Conservation (phyloP, 1,140 invertebrate genomes). For the Ganaspis sp. region DNA sequence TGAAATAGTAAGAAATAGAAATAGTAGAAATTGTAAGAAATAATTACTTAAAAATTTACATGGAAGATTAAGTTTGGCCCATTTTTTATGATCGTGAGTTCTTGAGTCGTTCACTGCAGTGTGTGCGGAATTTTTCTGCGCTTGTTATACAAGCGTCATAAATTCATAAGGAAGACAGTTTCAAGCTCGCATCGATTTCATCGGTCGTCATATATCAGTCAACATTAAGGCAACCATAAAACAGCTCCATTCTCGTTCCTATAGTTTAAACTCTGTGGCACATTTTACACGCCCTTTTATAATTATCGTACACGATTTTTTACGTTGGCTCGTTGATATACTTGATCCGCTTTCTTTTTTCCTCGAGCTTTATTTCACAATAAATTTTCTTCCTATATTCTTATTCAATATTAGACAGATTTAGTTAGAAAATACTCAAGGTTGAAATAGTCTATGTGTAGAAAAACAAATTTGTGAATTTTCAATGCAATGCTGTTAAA, state of each 20-base stretch:
- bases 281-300: neutral
- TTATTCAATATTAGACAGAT: too few species aligned
- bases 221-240: constrained; percentile 67
- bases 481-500: too few species aligned
- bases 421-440: too few species aligned
- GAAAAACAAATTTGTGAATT: too few species aligned
- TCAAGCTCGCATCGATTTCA: constrained; percentile 62
- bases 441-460: too few species aligned
- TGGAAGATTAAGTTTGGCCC: neutral
- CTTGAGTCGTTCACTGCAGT: too few species aligned
- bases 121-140: constrained; percentile 31
- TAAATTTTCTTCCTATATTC: neutral
- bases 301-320: constrained; percentile 21
- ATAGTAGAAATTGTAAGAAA: too few species aligned
- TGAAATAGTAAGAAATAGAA: too few species aligned
- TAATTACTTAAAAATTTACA: too few species aligned
- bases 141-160: constrained; percentile 45
- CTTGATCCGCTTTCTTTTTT: neutral
- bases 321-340: neutral
- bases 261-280: neutral
- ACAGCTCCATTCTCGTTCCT: constrained; percentile 45
- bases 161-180: constrained; percentile 62
- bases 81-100: neutral
- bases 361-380: neutral
- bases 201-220: constrained; percentile 64